A percentile compares a stretch with the other conserved stretches of the same genome.
These are phyloP conservation scores for Bombycilla garrulus DNA, from an alignment of 2,113 vertebrate genomes.

Conservation along the genomic window DNA sequence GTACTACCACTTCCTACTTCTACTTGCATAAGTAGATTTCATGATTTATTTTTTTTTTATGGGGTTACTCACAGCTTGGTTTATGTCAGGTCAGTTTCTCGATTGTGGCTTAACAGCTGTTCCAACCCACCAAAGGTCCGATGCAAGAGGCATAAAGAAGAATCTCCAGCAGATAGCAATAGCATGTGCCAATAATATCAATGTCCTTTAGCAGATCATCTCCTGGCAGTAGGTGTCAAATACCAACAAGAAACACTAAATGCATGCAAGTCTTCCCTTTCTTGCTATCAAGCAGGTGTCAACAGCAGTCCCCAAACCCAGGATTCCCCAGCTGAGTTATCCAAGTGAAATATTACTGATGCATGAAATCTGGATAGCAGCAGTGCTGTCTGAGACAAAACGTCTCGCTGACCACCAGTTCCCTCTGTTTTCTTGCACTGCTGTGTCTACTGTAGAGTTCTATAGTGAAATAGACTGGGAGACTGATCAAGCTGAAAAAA, in stretches of 20 bases:
- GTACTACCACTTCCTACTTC: background rate
- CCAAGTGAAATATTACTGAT: background rate
- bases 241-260: background rate
- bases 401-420: background rate
- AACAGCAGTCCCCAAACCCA: background rate
- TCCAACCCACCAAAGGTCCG: background rate
- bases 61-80: background rate
- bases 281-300: background rate
- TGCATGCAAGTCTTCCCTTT: rapidly evolving
- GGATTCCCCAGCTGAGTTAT: background rate
- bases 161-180: background rate
- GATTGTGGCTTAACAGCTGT: background rate
- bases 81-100: background rate
- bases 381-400: background rate
- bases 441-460: background rate
- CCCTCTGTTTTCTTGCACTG: background rate
- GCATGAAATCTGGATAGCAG: background rate
- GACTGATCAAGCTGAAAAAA: background rate
- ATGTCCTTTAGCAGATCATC: background rate
- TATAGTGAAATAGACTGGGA: background rate
- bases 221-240: background rate
- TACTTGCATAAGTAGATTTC: background rate
- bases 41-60: background rate
- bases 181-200: background rate
- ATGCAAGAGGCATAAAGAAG: background rate